Base-by-base conservation (phyloP, 2,888 invertebrate genomes). In the Bellardia bayeri region DNA sequence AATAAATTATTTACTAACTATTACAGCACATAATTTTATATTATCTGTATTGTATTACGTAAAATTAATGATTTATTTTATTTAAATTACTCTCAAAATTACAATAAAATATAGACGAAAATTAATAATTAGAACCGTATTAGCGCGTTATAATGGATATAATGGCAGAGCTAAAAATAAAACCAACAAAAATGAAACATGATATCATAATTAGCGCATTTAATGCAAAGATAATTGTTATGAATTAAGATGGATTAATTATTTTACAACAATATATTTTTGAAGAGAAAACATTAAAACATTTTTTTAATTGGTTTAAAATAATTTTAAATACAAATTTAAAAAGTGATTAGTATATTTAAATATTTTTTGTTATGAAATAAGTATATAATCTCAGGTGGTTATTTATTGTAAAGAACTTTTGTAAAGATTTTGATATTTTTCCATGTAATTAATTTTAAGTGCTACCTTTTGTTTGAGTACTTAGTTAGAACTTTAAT, bases 31-130 rank as follows among this genome's bases (percentile, higher is more conserved):
- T n/a, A 30, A 40, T 13, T 82, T 51, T 2, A 0, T 58, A 61
- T 79, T 79, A 40, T 49, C 5, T 33, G 9, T 68, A 68, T 78
- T 87, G 54, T 84, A 49, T 83, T 72, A 30, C 11, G 30, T 49
- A 37, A 49, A 87, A 71, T 84, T 72, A 84, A 81, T 87, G 64
- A 76, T 42, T 72, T 56, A 23, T 78, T 42, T 76, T 51, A 76
- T 81, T 68, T 63, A 51, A 54, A 84, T 81, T 58, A 69, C 14
- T 51, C 74, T 75, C 66, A 58, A 68, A 63, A 37, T 3, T 37
- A 8, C 40, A 33, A n/a, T 63, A 37, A 37, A 63, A 63, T 37
- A 63, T 33, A 8, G 5, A 63, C 56, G n/a, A 66, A 37, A 82
- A 74, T 82, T 74, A 74, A 82, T 81, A 63, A 63, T 72, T 54